Evolutionary conservation across 2,888 invertebrate genomes (phyloP).

Genomic region (Athrips mouffetella): DNA sequence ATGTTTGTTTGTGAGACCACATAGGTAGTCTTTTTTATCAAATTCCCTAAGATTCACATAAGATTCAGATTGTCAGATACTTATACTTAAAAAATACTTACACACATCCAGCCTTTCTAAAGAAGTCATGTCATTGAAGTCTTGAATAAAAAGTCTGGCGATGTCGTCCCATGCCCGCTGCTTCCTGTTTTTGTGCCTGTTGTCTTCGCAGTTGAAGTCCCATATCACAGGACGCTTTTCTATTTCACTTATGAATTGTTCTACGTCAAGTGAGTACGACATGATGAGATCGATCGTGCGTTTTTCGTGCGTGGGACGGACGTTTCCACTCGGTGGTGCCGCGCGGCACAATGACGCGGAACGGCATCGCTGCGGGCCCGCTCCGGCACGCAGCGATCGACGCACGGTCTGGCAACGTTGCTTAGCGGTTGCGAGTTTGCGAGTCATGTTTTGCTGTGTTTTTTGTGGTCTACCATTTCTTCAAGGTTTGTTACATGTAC

Average conservation of each 20-base stretch:
- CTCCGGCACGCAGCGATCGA: conserved; percentile 41
- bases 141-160: conserved; percentile 47
- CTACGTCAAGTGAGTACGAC: conserved; percentile 49
- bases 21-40: not conserved
- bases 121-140: conserved; percentile 46
- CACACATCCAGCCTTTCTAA: conserved; percentile 50
- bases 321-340: conserved; percentile 32
- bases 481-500: too few relatives aligned
- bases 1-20: not conserved
- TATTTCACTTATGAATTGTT: conserved; percentile 57
- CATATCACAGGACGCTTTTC: conserved; percentile 55
- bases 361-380: conserved; percentile 41
- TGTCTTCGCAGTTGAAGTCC: conserved; percentile 47
- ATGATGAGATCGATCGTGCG: conserved; percentile 19
- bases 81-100: conserved; percentile 41
- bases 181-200: conserved; percentile 41
- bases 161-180: conserved; percentile 52
- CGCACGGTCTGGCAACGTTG: conserved; percentile 33
- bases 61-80: not conserved
- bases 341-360: conserved; percentile 40
- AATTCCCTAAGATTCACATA: not conserved
- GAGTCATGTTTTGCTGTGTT: too few relatives aligned
- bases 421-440: too few relatives aligned
- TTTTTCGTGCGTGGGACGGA: conserved; percentile 24
- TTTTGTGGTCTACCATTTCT: too few relatives aligned